Conservation (phyloP, 2,113 vertebrate genomes). For the Euleptes europaea region DNA sequence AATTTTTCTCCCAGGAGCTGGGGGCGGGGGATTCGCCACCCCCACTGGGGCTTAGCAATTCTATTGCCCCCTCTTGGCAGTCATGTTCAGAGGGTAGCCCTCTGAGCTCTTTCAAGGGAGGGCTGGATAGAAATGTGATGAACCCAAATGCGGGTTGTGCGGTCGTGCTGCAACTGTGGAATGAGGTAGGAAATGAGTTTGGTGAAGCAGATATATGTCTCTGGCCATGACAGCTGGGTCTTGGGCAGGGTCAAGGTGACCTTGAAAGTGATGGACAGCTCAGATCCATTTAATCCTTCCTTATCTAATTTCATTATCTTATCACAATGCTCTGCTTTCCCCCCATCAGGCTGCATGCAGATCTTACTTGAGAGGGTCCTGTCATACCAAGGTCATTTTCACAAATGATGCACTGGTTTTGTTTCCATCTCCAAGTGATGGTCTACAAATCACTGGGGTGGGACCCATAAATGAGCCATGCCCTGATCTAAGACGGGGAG, state of each 20-base stretch:
- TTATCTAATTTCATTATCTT: conserved; percentile 13
- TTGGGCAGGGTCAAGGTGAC: background rate
- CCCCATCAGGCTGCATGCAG: background rate
- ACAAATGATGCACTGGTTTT: background rate
- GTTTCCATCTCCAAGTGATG: background rate
- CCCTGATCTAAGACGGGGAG: no score
- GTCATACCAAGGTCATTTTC: conserved; percentile 5
- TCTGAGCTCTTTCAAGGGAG: background rate
- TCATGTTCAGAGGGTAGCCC: background rate
- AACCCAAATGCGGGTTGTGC: background rate
- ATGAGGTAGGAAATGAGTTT: background rate
- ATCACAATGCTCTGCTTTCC: background rate
- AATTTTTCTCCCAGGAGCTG: no score
- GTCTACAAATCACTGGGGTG: no score
- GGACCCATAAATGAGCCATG: no score
- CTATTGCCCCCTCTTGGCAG: no score
- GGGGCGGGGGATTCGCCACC: no score
- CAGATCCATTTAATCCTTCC: background rate
- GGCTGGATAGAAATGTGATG: background rate
- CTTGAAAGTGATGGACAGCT: background rate
- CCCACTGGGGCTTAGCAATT: no score
- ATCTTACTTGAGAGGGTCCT: background rate
- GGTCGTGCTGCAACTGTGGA: background rate
- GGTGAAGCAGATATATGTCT: background rate
- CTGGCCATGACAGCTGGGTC: background rate